Conservation (phyloP, 2,797 vertebrate genomes). For the Trachops cirrhosus region DNA sequence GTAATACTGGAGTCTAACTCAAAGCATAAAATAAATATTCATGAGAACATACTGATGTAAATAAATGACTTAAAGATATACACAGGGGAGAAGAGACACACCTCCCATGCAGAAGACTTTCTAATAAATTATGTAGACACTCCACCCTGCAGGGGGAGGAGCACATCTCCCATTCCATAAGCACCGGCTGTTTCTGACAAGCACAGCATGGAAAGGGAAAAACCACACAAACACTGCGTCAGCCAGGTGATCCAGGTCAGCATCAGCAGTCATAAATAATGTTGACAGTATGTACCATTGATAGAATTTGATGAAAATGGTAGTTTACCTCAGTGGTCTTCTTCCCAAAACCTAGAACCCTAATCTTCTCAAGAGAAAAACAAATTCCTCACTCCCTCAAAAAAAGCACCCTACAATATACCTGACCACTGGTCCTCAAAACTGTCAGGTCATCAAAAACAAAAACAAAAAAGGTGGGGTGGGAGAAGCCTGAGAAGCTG, state of each 20-base stretch:
- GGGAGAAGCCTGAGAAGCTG: not conserved
- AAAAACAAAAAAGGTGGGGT: not conserved
- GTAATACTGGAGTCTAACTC: not conserved
- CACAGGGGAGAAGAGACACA: not conserved
- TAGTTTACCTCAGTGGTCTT: not conserved
- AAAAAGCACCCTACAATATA: too few relatives aligned
- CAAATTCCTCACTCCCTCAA: not conserved
- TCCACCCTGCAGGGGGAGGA: not conserved
- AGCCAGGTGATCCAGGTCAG: not conserved
- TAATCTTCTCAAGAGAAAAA: not conserved
- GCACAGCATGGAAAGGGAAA: not conserved
- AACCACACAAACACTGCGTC: not conserved
- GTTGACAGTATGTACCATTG: not conserved
- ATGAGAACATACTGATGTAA: not conserved
- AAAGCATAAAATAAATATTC: not conserved
- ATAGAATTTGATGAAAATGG: not conserved
- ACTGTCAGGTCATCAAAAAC: not conserved
- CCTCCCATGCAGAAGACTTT: not conserved
- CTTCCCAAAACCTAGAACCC: not conserved
- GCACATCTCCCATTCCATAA: not conserved
- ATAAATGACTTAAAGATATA: not conserved
- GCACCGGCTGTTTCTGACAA: not conserved
- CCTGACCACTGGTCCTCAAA: not conserved
- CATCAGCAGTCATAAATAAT: not conserved
- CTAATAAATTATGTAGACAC: not conserved